Evolutionary conservation across 1,140 invertebrate species (phyloP), one percentile per base, ranked within the genome.

Genomic region (Planococcus citri): DNA sequence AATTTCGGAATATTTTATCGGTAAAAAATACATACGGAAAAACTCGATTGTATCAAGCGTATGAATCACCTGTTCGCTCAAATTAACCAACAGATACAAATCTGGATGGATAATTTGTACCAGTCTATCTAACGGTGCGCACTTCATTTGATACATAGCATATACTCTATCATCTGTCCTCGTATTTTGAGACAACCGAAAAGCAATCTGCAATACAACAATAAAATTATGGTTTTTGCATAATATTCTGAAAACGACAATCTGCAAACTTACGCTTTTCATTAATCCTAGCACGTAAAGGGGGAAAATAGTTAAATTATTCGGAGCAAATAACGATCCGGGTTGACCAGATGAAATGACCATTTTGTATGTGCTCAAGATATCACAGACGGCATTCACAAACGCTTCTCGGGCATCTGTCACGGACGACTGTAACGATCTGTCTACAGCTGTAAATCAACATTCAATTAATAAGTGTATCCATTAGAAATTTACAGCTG

Each of bases 371-470:
- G 94, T 87, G 67, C 86, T 86, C 27, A 98, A 79, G 72, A 92
- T 86, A 81, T 99, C 97, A 60, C 96, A 85, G 1, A 89, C 92
- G 41, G 94, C 95, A 81, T 97, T 98, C 57, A 97, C 91, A 70
- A 99, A 84, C 10, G 95, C 97, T 79, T 99, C 97, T 67, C 94
- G 82, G 2, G 96, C 96, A 80, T 99, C 96, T 2, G 86, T 84
- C 74, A 98, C 79, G 51, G 88, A 92, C 12, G 91, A 89, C 57
- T 88, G 83, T 71, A 90, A 81, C 71, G 91, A 93, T 68, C 94
- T 84, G 78, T 99, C 97, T 24, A 97, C 95, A 74, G 94, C 93
- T 92, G 76, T 9, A 73, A 38, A 25, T 37, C 12, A 22, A 10
- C 27, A 33, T 27, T 27, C 21, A 60, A 37, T 70, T 69, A 0